Evolutionary conservation across 2,888 invertebrate genomes (phyloP), one percentile per base, ranked within the genome.

Genomic region (Dryadula phaetusa): DNA sequence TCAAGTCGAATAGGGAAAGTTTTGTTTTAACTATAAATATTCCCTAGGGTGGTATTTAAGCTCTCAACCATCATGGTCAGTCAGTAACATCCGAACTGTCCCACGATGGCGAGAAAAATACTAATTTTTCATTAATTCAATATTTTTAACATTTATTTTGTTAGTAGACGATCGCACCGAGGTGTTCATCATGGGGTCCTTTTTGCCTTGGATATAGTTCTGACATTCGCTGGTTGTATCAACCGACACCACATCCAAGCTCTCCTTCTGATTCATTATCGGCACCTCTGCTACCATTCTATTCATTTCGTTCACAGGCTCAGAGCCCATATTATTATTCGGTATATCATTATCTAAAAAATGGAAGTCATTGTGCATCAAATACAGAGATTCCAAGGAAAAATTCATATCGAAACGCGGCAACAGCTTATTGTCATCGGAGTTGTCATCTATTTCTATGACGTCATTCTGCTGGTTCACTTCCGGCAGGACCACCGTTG

Each of bases 121-220:
- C 79, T 75, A 90, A 76, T 92, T 92, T 72, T 92, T 92, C 92
- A 92, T 92, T 71, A 91, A 77, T 77, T 92, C 92, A 72, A 92
- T 92, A 78, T 92, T 92, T 73, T 92, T 92, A 3, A 92, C 92
- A 73, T 92, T 92, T 62, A 92, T 92, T 74, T 92, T 92, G 74
- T 91, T 92, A 0, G 87, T 87, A 12, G 85, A 82, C 25, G 86
- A 85, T 71, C 89, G 79, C 1, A 88, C 86, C 1, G 89, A 83
- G 0, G 89, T 89, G 68, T 92, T 92, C 90, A 92, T 91, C 86
- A 92, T 90, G 0, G 92, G 92, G 69, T 92, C 92, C 64, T 87
- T 90, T 69, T 88, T 87, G 0, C 89, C 89, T 63, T 90, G 89
- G 32, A 90, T 87, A 64, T 85, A 87, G 65, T 83, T 84, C 1